These are phyloP conservation scores for Drosophila bifasciata DNA, from an alignment of 1,140 invertebrate genomes.

Conservation along the genomic window DNA sequence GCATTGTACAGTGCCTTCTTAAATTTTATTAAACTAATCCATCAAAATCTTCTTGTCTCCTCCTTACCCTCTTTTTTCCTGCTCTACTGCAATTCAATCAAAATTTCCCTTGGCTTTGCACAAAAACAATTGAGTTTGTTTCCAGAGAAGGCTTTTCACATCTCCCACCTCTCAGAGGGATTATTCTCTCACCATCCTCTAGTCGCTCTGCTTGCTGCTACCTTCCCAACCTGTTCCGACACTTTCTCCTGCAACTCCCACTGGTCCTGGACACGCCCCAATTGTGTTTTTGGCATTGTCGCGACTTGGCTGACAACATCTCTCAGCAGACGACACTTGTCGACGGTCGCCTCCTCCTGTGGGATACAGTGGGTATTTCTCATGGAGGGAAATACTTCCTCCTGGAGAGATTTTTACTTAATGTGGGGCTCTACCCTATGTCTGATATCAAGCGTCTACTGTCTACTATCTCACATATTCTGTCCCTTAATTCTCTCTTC, in stretches of 20 bases:
- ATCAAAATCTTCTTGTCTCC: conserved; percentile 44
- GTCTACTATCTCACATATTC: no score
- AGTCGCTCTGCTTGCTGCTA: background rate
- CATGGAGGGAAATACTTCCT: background rate
- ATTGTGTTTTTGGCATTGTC: conserved; percentile 81
- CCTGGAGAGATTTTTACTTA: no score
- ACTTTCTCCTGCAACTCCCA: background rate
- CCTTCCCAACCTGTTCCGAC: background rate
- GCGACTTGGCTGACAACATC: conserved; percentile 72
- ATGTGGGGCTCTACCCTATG: no score
- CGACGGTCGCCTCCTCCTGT: conserved; percentile 15
- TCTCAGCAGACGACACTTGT: conserved; percentile 60
- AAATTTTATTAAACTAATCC: conserved; percentile 72
- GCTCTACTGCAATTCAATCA: conserved; percentile 68
- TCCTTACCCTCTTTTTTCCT: conserved; percentile 1
- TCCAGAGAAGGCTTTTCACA: conserved; percentile 16
- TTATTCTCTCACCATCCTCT: conserved; percentile 29
- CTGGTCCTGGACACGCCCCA: conserved; percentile 68
- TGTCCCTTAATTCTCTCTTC: no score
- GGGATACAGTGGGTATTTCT: conserved; percentile 6
- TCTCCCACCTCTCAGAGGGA: conserved; percentile 45
- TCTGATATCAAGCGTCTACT: no score
- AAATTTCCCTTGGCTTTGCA: conserved; percentile 70
- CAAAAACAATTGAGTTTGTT: conserved; percentile 71
- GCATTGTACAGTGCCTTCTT: conserved; percentile 12